phyloP scores from a whole-genome alignment of 2,797 vertebrate genomes.

The Lagocephalus sceleratus region DNA sequence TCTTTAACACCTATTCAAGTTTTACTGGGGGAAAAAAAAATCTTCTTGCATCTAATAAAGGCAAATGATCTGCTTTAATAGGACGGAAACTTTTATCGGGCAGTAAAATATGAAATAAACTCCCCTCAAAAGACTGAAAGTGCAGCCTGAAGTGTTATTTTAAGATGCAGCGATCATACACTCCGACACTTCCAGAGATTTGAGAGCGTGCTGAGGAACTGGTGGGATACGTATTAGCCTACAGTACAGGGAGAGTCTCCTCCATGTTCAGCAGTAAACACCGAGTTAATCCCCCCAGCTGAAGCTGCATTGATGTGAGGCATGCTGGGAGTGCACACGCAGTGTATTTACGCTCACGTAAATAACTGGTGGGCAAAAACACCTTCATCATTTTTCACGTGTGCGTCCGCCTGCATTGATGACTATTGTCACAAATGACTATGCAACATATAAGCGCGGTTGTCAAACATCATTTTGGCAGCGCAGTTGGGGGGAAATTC shows the following conservation, averaged over 20 bases:
- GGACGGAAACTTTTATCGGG: too few species aligned
- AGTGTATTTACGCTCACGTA: slow-evolving; percentile 20
- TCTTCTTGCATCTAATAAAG: too few species aligned
- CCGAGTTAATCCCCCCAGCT: slow-evolving; percentile 60
- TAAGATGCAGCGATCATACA: too few species aligned
- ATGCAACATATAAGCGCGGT: too few species aligned
- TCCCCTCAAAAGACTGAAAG: too few species aligned
- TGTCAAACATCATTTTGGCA: not conserved
- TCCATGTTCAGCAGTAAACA: slow-evolving; percentile 51
- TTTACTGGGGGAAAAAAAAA: too few species aligned
- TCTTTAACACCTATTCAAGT: too few species aligned
- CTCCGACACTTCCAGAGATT: slow-evolving; percentile 34
- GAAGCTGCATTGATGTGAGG: slow-evolving; percentile 61
- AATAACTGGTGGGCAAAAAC: slow-evolving; percentile 22
- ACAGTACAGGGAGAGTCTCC: slow-evolving; percentile 54
- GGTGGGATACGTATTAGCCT: slow-evolving; percentile 56
- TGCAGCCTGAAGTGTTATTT: too few species aligned
- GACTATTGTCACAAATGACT: slow-evolving; percentile 1
- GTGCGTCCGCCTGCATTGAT: not conserved
- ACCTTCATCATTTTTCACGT: slow-evolving; percentile 12
- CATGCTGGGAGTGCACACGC: slow-evolving; percentile 51
- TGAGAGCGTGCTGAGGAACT: slow-evolving; percentile 55
- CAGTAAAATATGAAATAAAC: too few species aligned
- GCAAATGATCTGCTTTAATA: too few species aligned
- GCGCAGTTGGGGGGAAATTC: not conserved